Percentiles rank a stretch among this genome's conserved stretches.
phyloP scores from a whole-genome alignment of 2,888 invertebrate genomes.

The Ceramica pisi region DNA sequence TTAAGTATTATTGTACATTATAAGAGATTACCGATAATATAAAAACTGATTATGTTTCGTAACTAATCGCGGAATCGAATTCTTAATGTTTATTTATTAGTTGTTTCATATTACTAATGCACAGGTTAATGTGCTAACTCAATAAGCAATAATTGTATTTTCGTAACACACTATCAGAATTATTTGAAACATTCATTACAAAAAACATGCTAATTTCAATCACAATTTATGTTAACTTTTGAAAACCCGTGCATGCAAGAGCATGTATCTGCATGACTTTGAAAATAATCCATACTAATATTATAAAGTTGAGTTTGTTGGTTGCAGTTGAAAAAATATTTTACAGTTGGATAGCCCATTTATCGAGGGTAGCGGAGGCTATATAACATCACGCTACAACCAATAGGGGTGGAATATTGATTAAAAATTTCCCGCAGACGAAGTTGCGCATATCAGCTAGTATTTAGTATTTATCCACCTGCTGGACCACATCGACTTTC shows the following conservation, averaged over 20 bases:
- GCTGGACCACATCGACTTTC: background rate
- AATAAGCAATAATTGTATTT: background rate
- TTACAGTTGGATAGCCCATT: too few species aligned
- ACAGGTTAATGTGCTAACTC: background rate
- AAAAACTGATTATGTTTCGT: conserved; percentile 8
- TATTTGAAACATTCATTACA: background rate
- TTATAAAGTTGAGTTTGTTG: too few species aligned
- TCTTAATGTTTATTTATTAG: background rate
- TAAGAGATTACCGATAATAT: background rate
- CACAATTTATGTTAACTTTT: background rate
- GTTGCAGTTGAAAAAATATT: too few species aligned
- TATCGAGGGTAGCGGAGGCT: too few species aligned
- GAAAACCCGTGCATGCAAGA: background rate
- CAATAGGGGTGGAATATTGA: too few species aligned
- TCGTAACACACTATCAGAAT: conserved; percentile 6
- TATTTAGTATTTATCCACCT: background rate
- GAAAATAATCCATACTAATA: too few species aligned
- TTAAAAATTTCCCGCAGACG: too few species aligned
- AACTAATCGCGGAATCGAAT: background rate
- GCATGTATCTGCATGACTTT: background rate
- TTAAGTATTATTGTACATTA: conserved; percentile 9
- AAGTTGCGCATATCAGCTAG: too few species aligned
- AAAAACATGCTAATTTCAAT: too few species aligned
- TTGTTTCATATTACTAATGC: background rate
- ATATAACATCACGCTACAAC: too few species aligned